A percentile compares a stretch with the other conserved stretches of the same genome.
These are phyloP conservation scores for Noctua fimbriata DNA, from an alignment of 2,888 invertebrate genomes.

Conservation along the genomic window DNA sequence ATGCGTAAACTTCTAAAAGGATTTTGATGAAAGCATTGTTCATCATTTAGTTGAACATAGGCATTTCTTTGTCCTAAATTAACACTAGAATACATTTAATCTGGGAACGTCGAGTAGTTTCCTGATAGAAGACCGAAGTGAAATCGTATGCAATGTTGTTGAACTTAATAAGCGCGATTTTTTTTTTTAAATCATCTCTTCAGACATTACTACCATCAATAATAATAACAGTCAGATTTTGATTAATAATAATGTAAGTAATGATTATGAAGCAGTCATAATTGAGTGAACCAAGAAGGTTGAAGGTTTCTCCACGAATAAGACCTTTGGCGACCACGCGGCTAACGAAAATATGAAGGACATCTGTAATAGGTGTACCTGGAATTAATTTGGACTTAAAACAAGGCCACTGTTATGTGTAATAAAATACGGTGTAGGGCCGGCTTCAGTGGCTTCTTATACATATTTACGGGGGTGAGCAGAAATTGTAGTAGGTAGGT, in stretches of 20 bases:
- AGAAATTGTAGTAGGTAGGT: background rate
- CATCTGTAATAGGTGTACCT: conserved; percentile 68
- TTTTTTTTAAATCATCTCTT: background rate
- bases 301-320: conserved; percentile 65
- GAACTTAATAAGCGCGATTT: no score
- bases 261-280: conserved; percentile 47
- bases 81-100: background rate
- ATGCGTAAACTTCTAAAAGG: background rate
- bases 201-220: background rate
- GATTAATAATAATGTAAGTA: conserved; percentile 13
- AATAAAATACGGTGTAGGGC: conserved; percentile 60
- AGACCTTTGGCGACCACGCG: conserved; percentile 65
- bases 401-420: conserved; percentile 66
- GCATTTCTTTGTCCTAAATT: background rate
- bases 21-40: background rate
- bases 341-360: conserved; percentile 70
- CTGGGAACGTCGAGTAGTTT: background rate
- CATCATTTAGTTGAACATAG: background rate
- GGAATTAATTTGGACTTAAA: conserved; percentile 70
- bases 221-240: background rate
- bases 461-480: conserved; percentile 4
- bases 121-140: background rate
- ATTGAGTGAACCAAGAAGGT: conserved; percentile 59
- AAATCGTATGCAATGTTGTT: background rate
- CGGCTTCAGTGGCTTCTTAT: conserved; percentile 23